phyloP scores from a whole-genome alignment of 2,888 invertebrate species.

The Temnothorax unifasciatus region DNA sequence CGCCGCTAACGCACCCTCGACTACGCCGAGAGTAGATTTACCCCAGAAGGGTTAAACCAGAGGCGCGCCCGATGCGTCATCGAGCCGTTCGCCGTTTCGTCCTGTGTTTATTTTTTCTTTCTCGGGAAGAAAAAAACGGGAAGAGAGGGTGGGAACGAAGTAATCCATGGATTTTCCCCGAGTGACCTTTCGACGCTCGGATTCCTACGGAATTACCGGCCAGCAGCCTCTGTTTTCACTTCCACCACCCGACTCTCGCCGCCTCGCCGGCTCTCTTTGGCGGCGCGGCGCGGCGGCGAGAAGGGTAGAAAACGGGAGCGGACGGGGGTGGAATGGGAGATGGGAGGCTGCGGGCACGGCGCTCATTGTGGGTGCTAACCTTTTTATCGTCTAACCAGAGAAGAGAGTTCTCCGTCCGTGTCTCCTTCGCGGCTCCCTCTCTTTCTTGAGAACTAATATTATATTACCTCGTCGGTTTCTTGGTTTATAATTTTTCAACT shows the following conservation, averaged over 20 bases:
- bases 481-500: constrained; percentile 83
- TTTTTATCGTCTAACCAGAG: constrained; percentile 79
- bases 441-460: constrained; percentile 79
- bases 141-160: constrained; percentile 31
- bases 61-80: constrained; percentile 47
- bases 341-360: constrained; percentile 55
- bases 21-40: constrained; percentile 30
- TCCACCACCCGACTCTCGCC: constrained; percentile 23
- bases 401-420: constrained; percentile 60
- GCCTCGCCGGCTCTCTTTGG: constrained; percentile 24
- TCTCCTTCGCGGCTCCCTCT: constrained; percentile 52
- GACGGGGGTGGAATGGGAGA: background rate
- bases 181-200: constrained; percentile 58
- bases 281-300: constrained; percentile 3
- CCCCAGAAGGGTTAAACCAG: constrained; percentile 26
- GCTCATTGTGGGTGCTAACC: constrained; percentile 82
- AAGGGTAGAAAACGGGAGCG: constrained; percentile 25
- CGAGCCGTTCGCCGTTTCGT: constrained; percentile 31
- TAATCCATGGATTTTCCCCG: constrained; percentile 54
- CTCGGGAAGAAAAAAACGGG: constrained; percentile 30
- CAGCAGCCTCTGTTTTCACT: constrained; percentile 65
- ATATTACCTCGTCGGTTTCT: constrained; percentile 84
- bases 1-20: constrained; percentile 4
- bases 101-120: constrained; percentile 36
- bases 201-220: constrained; percentile 59